Conservation (phyloP, 2,113 vertebrate genomes). For the Steatornis caripensis region DNA sequence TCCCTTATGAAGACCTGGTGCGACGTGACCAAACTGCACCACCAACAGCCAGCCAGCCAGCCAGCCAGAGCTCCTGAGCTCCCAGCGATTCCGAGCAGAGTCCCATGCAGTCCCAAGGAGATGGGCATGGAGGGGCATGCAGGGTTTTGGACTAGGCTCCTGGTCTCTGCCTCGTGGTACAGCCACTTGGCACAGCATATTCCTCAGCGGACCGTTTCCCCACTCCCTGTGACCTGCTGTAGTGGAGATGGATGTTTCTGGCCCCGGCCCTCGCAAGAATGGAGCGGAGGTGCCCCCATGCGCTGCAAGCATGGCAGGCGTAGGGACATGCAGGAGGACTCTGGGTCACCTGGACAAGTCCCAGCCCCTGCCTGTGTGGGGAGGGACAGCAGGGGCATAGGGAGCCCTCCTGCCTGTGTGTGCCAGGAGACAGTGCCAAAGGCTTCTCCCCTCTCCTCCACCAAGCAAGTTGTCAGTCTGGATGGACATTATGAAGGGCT, state of each 20-base stretch:
- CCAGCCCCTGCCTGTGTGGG: not conserved
- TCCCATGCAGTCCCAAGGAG: fast-evolving
- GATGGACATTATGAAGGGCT: not conserved
- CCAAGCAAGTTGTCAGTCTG: not conserved
- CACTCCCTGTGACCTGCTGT: not conserved
- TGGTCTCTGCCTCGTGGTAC: fast-evolving
- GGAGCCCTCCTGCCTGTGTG: not conserved
- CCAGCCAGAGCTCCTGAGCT: not conserved
- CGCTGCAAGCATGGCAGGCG: not conserved
- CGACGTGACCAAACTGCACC: not conserved
- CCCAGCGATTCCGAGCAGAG: not conserved
- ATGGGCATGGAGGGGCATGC: not conserved
- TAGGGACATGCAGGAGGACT: not conserved
- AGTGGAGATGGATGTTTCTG: not conserved
- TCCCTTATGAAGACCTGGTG: not conserved
- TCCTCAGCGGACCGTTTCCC: not conserved
- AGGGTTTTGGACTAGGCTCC: not conserved
- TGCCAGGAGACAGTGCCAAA: not conserved
- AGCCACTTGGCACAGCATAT: not conserved
- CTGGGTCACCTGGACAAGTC: not conserved
- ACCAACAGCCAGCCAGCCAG: not conserved
- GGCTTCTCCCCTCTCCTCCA: not conserved
- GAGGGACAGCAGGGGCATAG: not conserved
- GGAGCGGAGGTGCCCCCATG: fast-evolving
- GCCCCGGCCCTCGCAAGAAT: not conserved